A percentile compares a stretch with the other conserved stretches of the same genome.
Conservation (phyloP, 2,797 vertebrate genomes). For the Microctenopoma lineatum region DNA sequence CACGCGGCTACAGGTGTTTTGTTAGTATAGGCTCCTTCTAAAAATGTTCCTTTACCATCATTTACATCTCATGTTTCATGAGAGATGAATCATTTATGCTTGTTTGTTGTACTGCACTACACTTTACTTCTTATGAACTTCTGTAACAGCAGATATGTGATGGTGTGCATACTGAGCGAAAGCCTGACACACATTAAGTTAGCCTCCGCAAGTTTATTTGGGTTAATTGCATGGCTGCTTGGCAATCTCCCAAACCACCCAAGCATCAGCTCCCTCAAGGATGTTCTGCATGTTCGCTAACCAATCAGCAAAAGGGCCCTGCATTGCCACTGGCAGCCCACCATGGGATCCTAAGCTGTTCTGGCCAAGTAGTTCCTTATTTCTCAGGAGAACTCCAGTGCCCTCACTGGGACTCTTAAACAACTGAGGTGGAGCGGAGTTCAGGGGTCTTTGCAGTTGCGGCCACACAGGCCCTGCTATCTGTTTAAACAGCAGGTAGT, state of each 20-base stretch:
- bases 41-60: conserved; percentile 21
- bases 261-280: conserved; percentile 71
- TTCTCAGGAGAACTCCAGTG: conserved; percentile 71
- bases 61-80: not conserved
- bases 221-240: conserved; percentile 67
- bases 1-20: conserved; percentile 74
- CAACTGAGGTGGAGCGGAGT: conserved; percentile 74
- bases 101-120: not conserved
- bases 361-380: conserved; percentile 80
- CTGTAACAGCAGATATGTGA: conserved; percentile 17
- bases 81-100: not conserved
- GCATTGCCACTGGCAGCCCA: conserved; percentile 69
- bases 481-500: conserved; percentile 84
- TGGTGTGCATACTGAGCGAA: conserved; percentile 42
- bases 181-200: conserved; percentile 64
- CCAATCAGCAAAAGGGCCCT: conserved; percentile 64
- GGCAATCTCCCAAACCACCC: conserved; percentile 75
- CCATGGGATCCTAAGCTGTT: conserved; percentile 75
- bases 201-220: conserved; percentile 71
- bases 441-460: conserved; percentile 62
- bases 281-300: conserved; percentile 54
- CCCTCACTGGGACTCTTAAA: conserved; percentile 74
- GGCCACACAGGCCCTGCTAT: conserved; percentile 71
- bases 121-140: not conserved
- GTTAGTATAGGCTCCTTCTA: conserved; percentile 31